Conservation (phyloP, 2,113 vertebrate genomes). For the Pachyramphus minor region DNA sequence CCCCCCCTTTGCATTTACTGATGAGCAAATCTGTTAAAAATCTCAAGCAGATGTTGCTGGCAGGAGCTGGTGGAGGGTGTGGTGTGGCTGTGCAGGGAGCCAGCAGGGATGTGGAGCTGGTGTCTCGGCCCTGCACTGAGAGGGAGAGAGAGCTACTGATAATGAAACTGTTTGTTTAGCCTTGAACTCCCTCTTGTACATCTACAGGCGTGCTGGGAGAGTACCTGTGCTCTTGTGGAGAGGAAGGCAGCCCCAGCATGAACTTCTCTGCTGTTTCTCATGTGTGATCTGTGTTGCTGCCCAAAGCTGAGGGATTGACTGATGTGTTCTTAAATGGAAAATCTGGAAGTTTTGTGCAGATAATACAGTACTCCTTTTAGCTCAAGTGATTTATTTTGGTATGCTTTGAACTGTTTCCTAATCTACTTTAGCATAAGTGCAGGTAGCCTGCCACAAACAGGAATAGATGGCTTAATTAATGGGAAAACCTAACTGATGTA, state of each 20-base stretch:
- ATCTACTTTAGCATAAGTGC: background rate
- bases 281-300: background rate
- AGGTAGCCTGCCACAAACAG: background rate
- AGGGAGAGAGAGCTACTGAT: background rate
- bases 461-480: background rate
- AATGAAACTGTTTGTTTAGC: background rate
- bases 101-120: background rate
- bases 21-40: constrained; percentile 42
- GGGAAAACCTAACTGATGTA: background rate
- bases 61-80: background rate
- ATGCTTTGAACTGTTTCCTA: background rate
- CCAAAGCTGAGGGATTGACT: background rate
- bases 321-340: background rate
- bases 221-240: background rate
- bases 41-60: constrained; percentile 44
- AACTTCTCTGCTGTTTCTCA: background rate
- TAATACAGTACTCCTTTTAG: background rate
- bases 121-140: background rate
- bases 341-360: background rate
- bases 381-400: background rate
- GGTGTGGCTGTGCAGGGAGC: background rate
- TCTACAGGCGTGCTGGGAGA: accelerated
- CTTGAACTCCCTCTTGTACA: accelerated
- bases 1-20: background rate
- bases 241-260: accelerated